phyloP scores from a whole-genome alignment of 2,113 vertebrate genomes.

The Pelusios castaneus region DNA sequence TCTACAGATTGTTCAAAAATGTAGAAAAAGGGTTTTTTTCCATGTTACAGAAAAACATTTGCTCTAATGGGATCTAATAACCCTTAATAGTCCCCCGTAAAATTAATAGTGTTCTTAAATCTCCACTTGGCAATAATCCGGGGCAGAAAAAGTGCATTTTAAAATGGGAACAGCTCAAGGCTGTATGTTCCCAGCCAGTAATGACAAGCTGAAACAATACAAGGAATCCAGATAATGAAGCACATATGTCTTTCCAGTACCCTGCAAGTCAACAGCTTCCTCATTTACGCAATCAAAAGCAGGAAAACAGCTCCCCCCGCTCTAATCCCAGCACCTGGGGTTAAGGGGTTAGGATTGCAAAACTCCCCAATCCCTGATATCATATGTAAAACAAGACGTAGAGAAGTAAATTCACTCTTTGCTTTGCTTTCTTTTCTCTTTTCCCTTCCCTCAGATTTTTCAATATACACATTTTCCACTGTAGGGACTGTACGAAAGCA shows the following conservation, averaged over 20 bases:
- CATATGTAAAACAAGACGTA: not conserved
- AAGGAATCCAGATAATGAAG: conserved; percentile 71
- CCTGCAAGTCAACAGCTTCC: conserved; percentile 58
- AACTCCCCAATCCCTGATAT: not conserved
- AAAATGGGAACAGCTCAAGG: conserved; percentile 70
- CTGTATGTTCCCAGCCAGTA: conserved; percentile 63
- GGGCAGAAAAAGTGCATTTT: conserved; percentile 69
- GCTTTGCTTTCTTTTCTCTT: conserved; percentile 20
- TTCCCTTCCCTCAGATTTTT: not conserved
- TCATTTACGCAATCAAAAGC: conserved; percentile 54
- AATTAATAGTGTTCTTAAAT: conserved; percentile 71
- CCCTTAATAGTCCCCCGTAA: conserved; percentile 71
- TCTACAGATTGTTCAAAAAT: conserved; percentile 60
- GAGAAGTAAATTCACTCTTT: not conserved
- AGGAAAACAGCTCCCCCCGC: not conserved
- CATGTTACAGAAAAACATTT: conserved; percentile 26
- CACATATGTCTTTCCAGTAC: conserved; percentile 63
- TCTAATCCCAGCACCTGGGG: conserved; percentile 28
- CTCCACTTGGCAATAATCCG: conserved; percentile 68
- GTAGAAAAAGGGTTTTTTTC: conserved; percentile 57
- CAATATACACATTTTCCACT: not conserved
- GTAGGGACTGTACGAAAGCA: conserved; percentile 34
- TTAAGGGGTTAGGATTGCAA: conserved; percentile 19
- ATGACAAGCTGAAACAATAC: conserved; percentile 74
- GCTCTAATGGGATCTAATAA: conserved; percentile 72